Percentiles rank a stretch among this genome's conserved stretches.
Conservation (phyloP, 2,113 vertebrate species). For the Tychaedon coryphoeus region DNA sequence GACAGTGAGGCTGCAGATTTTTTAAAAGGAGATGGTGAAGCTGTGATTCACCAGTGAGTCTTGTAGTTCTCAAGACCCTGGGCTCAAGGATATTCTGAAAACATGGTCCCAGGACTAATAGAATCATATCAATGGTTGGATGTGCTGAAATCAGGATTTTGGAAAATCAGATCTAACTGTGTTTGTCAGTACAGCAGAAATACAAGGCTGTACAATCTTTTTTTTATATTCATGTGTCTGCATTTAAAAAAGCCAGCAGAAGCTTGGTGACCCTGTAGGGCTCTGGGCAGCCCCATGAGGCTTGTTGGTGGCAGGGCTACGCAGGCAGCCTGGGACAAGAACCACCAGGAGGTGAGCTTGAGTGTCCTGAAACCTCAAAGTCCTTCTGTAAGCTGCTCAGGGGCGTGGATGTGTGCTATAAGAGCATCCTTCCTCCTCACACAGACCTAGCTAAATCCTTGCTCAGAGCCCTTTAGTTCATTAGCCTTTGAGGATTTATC, state of each 20-base stretch:
- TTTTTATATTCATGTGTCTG: background rate
- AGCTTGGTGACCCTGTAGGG: background rate
- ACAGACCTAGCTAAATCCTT: background rate
- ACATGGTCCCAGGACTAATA: background rate
- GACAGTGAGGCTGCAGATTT: background rate
- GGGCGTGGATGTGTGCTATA: fast-evolving
- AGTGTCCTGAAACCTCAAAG: background rate
- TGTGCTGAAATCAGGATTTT: background rate
- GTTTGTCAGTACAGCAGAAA: background rate
- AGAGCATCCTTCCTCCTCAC: background rate
- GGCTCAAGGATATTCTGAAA: background rate
- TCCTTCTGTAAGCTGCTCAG: background rate
- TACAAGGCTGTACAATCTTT: background rate
- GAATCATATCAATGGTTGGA: background rate
- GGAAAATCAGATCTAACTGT: background rate
- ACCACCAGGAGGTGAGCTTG: background rate
- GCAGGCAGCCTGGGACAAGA: background rate
- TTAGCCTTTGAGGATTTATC: background rate
- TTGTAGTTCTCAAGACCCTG: background rate
- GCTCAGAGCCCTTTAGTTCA: background rate
- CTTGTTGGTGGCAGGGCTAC: background rate
- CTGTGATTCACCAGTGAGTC: background rate
- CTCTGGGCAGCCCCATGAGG: background rate
- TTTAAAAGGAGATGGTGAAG: background rate
- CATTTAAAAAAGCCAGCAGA: background rate